Conservation (phyloP, 2,888 invertebrate genomes). For the Fragum sueziense region DNA sequence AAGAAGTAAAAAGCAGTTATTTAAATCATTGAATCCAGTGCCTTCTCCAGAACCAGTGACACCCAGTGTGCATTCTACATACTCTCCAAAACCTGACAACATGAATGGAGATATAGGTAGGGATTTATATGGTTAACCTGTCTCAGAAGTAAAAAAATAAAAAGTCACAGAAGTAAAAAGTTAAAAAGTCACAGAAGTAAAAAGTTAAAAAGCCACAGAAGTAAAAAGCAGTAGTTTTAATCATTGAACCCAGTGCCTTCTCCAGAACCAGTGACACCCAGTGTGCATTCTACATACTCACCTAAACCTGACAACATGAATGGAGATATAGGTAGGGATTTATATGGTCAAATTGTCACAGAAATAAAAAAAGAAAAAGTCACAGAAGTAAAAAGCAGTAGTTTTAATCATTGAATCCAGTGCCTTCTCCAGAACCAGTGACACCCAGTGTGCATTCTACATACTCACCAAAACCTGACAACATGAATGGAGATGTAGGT, state of each 20-base stretch:
- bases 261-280: constrained; percentile 77
- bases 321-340: constrained; percentile 36
- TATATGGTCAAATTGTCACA: no score
- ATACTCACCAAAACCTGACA: constrained; percentile 63
- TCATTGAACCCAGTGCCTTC: constrained; percentile 74
- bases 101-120: constrained; percentile 44
- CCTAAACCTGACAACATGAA: constrained; percentile 50
- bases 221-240: constrained; percentile 74
- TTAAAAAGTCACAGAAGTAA: no score
- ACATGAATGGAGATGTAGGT: constrained; percentile 44
- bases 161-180: no score
- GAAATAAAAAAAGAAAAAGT: no score
- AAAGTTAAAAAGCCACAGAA: no score
- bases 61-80: constrained; percentile 75
- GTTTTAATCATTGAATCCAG: constrained; percentile 72
- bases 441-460: constrained; percentile 75
- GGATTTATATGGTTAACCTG: no score
- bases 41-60: constrained; percentile 78
- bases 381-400: constrained; percentile 74
- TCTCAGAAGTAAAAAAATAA: no score
- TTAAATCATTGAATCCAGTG: constrained; percentile 72
- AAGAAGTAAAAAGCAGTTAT: constrained; percentile 73
- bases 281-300: constrained; percentile 74
- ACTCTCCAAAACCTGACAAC: constrained; percentile 59
- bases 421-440: constrained; percentile 78